Evolutionary conservation across 1,140 invertebrate species (phyloP).

Genomic region (Caerostris extrusa): DNA sequence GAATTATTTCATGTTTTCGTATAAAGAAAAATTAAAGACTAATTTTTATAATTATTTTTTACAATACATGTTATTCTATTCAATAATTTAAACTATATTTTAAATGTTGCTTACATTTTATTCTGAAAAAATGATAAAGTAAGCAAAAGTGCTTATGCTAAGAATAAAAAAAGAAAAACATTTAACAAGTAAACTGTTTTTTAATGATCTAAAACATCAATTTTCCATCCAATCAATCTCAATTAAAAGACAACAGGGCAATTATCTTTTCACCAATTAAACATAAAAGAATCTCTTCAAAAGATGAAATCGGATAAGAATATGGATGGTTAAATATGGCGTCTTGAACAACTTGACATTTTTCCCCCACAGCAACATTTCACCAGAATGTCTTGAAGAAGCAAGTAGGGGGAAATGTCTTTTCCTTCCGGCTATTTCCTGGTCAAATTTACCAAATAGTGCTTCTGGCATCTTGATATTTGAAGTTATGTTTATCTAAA

Average conservation of each 20-base stretch:
- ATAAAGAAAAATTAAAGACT: too few relatives aligned
- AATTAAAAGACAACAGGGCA: neutral
- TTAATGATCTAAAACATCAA: neutral
- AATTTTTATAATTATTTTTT: too few relatives aligned
- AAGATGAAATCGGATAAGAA: neutral
- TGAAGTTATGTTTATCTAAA: slow-evolving; percentile 36
- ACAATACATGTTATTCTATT: neutral
- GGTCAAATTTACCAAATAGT: slow-evolving; percentile 27
- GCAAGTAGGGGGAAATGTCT: neutral
- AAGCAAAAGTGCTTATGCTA: neutral
- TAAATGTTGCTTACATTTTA: neutral
- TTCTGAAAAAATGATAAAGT: neutral
- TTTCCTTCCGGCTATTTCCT: slow-evolving; percentile 32
- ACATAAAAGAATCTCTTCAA: neutral
- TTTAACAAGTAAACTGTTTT: neutral
- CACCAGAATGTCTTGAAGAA: neutral
- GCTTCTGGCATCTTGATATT: slow-evolving; percentile 3
- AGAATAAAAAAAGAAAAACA: neutral
- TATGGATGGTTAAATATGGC: slow-evolving; percentile 15
- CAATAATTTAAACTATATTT: neutral
- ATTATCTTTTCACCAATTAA: neutral
- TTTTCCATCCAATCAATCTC: neutral
- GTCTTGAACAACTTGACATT: neutral
- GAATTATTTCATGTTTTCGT: too few relatives aligned
- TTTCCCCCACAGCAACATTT: neutral